Evolutionary conservation across 2,888 invertebrate species (phyloP), one percentile per base, ranked within the genome.

Genomic region (Deroplatys truncata): DNA sequence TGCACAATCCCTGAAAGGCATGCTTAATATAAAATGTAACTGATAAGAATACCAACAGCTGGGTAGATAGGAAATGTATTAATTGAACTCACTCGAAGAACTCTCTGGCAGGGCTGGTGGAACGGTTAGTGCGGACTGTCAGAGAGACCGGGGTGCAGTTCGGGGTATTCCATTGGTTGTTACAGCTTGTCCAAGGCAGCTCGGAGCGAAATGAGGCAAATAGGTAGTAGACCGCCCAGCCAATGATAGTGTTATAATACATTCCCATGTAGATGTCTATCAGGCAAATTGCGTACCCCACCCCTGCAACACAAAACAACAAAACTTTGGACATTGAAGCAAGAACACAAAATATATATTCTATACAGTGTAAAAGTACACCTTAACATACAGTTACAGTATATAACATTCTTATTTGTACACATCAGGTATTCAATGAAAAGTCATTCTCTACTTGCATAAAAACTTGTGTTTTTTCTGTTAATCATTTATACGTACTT

Each of bases 181-280:
- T 95, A 93, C 98, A 98, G 91, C 96, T 96, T 89, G 97, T 97
- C 98, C 98, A 98, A 0, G 98, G 98, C 88, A 98, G 95, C 92
- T 96, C 96, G 0, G 95, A 95, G 93, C 96, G 96, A 93, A 98
- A 97, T 91, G 98, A 98, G 25, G 97, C 97, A 92, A 98, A 95
- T 91, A 98, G 95, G 94, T 98, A 98, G 94, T 98, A 98, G 89
- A 98, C 97, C 85, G 98, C 98, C 98, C 98, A 98, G 86, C 98
- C 98, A 92, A 99, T 98, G 93, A 99, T 98, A 87, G 98, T 98
- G 94, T 99, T 99, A 95, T 99, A 99, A 94, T 98, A 98, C 97
- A 98, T 98, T 92, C 98, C 98, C 96, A 97, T 97, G 94, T 98
- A 99, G 93, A 98, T 96, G 94, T 98, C 98, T 92, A 99, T 98